A percentile compares a stretch with the other conserved stretches of the same genome.
Evolutionary conservation across 2,888 invertebrate genomes (phyloP).

Genomic region (Ectobius pallidus): DNA sequence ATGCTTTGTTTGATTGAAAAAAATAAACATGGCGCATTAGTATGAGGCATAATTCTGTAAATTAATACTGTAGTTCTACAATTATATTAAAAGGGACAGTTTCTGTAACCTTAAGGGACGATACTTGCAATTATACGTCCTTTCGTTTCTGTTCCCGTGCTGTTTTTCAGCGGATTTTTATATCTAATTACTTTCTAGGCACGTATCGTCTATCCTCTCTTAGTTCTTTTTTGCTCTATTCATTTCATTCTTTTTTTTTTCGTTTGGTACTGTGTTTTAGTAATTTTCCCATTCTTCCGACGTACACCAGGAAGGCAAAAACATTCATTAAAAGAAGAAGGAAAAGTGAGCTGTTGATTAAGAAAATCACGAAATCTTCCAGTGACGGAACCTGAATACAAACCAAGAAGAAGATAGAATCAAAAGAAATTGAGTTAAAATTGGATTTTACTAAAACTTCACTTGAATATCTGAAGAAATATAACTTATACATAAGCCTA

Average conservation of each 20-base stretch:
- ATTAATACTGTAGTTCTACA: too few relatives aligned
- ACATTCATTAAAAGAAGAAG: constrained; percentile 6
- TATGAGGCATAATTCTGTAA: too few relatives aligned
- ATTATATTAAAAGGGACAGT: too few relatives aligned
- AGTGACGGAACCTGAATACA: not conserved
- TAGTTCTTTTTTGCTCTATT: not conserved
- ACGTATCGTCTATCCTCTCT: constrained; percentile 25
- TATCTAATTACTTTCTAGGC: constrained; percentile 56
- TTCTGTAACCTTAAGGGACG: too few relatives aligned
- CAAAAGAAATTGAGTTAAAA: too few relatives aligned
- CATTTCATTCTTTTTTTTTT: not conserved
- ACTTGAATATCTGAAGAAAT: too few relatives aligned
- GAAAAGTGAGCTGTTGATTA: not conserved
- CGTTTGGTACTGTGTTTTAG: constrained; percentile 14
- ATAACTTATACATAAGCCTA: too few relatives aligned
- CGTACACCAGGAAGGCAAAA: not conserved
- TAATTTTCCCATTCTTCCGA: constrained; percentile 35
- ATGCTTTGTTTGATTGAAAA: too few relatives aligned
- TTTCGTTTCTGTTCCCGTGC: constrained; percentile 7
- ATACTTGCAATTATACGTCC: not conserved
- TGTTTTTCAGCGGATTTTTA: constrained; percentile 57
- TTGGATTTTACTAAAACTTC: too few relatives aligned
- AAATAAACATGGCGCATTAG: too few relatives aligned
- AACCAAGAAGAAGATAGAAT: not conserved
- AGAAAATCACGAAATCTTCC: constrained; percentile 1